A percentile compares a stretch with the other conserved stretches of the same genome.
phyloP scores from a whole-genome alignment of 2,113 vertebrate genomes.

The Protobothrops flavoviridis region DNA sequence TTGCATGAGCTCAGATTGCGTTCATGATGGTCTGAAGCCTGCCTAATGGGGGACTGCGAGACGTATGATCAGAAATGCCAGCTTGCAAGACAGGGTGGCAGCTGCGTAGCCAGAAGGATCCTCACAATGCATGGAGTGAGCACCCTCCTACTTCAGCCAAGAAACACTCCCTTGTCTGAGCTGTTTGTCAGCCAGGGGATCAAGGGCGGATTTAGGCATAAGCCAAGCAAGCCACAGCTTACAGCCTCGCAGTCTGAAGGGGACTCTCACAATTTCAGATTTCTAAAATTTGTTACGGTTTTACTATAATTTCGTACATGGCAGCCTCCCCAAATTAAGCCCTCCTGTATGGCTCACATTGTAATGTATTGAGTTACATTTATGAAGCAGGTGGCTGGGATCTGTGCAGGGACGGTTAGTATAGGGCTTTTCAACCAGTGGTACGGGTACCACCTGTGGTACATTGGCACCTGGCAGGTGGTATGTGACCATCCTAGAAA shows the following conservation, averaged over 20 bases:
- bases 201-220: not conserved
- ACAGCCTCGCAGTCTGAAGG: not conserved
- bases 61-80: not conserved
- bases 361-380: too few relatives aligned
- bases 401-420: too few relatives aligned
- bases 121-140: not conserved
- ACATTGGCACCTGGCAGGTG: too few relatives aligned
- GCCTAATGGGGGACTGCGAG: not conserved
- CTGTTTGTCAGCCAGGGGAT: not conserved
- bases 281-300: not conserved
- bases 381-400: too few relatives aligned
- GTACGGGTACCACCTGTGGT: too few relatives aligned
- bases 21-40: not conserved
- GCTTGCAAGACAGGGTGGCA: not conserved
- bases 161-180: not conserved
- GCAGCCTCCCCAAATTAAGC: not conserved
- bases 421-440: too few relatives aligned
- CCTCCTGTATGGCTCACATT: not conserved
- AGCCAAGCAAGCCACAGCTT: not conserved
- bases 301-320: not conserved
- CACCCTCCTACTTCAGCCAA: not conserved
- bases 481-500: too few relatives aligned
- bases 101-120: not conserved
- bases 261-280: not conserved
- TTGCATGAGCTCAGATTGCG: not conserved